Evolutionary conservation across 2,113 vertebrate genomes (phyloP).

Genomic region (Pseudorectes ferrugineus): DNA sequence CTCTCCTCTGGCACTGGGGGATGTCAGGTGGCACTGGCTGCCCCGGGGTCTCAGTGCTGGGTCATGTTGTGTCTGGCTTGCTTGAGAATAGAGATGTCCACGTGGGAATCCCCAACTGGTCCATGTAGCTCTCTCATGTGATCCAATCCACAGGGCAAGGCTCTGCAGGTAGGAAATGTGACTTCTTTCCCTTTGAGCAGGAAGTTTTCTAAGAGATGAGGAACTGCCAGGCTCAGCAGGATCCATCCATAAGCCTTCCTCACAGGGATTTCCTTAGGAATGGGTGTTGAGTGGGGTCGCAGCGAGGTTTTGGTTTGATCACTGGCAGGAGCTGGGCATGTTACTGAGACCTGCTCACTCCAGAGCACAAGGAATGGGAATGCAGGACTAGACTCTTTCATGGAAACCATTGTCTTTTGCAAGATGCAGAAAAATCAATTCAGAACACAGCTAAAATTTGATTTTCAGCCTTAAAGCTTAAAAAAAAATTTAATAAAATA

Average conservation of each 20-base stretch:
- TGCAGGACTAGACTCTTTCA: rapidly evolving
- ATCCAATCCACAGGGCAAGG: background rate
- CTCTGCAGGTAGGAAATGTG: background rate
- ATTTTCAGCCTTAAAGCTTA: background rate
- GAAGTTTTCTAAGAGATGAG: background rate
- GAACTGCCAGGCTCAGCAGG: background rate
- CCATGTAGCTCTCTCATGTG: background rate
- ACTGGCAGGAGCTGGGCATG: rapidly evolving
- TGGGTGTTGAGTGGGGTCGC: rapidly evolving
- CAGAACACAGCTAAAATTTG: background rate
- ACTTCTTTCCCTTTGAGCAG: background rate
- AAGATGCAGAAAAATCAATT: background rate
- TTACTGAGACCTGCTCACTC: background rate
- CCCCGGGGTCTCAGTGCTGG: background rate
- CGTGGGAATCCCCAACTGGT: rapidly evolving
- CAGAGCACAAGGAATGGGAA: background rate
- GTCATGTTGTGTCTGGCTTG: constrained; percentile 2
- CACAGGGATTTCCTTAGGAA: background rate
- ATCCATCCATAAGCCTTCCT: background rate
- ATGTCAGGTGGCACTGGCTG: background rate
- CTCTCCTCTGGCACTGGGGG: background rate
- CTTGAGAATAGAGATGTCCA: background rate
- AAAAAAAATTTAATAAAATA: background rate
- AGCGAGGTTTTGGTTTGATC: background rate
- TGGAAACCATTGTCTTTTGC: rapidly evolving